Evolutionary conservation across 2,888 invertebrate species (phyloP), one percentile per base, ranked within the genome.

Genomic region (Noctuana brunneofusca): DNA sequence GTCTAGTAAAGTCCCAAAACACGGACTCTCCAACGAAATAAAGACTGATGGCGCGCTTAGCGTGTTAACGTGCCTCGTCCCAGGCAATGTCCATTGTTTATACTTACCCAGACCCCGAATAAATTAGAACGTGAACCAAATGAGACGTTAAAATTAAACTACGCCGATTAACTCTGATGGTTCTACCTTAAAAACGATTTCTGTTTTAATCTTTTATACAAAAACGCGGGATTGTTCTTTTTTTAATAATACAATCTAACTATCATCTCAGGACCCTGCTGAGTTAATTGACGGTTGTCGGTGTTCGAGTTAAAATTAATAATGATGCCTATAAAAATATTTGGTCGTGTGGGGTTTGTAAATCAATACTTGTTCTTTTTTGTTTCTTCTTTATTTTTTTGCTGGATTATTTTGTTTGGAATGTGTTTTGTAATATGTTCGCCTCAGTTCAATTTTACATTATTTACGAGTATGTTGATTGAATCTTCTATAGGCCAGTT

Each of bases 141-240:
- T 62, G 49, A 62, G 62, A 62, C 62, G 62, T 55, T 62, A 49
- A 62, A 62, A 49, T 55, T 62, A 55, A 62, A 62, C 62, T 55
- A 38, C 55, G 55, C 55, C 48, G 62, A 62, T 50, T 62, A 62
- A 49, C 38, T 55, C 12, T 35, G 60, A 48, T 38, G 60, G 43
- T 43, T 41, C 9, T 41, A 18, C 9, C 41, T 27, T 35, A 53
- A 53, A 53, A 52, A 52, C 0, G 32, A 16, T 38, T 38, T 41
- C 18, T 41, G n/a, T 46, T 48, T 35, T n/a, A n/a, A n/a, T 57
- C 32, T 30, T 24, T 30, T 41, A 9, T 5, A 9, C n/a, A 18
- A 49, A 49, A 49, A 49, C 11, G 30, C 30, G 46, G 49, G n/a
- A n/a, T n/a, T n/a, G n/a, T n/a, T n/a, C n/a, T 30, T 43, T 59